Evolutionary conservation across 2,113 vertebrate species (phyloP).

Genomic region (Gymnogyps californianus): DNA sequence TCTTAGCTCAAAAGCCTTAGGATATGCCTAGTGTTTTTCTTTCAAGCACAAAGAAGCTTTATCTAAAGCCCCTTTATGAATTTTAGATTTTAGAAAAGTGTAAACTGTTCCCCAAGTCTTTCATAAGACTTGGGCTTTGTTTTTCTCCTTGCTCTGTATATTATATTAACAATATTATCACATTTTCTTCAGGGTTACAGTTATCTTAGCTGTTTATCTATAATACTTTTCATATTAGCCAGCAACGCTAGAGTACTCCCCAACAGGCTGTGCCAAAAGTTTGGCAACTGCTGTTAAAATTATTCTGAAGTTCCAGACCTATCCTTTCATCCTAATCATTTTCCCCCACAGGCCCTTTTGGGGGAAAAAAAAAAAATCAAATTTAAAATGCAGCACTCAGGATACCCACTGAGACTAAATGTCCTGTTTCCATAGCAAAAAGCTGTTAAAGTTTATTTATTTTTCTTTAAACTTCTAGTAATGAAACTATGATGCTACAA

Average conservation of each 20-base stretch:
- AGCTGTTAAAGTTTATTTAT: slow-evolving; percentile 45
- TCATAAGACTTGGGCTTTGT: neutral
- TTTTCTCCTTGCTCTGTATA: neutral
- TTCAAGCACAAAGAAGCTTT: neutral
- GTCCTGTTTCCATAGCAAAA: slow-evolving; percentile 49
- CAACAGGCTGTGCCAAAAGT: neutral
- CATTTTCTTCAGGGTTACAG: neutral
- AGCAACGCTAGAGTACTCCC: neutral
- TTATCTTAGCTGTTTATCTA: neutral
- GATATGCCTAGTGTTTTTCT: neutral
- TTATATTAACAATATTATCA: neutral
- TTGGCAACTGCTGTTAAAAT: slow-evolving; percentile 22
- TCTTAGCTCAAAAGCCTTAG: neutral
- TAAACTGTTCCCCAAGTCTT: neutral
- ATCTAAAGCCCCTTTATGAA: neutral
- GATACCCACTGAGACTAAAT: slow-evolving; percentile 46
- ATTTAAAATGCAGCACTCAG: slow-evolving; percentile 3
- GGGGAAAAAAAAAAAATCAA: neutral
- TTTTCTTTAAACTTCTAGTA: slow-evolving; percentile 32
- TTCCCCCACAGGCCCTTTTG: neutral
- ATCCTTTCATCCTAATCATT: slow-evolving; percentile 34
- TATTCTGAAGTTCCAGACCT: slow-evolving; percentile 20
- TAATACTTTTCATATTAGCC: neutral
- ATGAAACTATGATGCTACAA: slow-evolving; percentile 8
- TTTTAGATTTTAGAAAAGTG: neutral